phyloP scores from a whole-genome alignment of 2,797 vertebrate genomes.

The Aplochiton taeniatus region DNA sequence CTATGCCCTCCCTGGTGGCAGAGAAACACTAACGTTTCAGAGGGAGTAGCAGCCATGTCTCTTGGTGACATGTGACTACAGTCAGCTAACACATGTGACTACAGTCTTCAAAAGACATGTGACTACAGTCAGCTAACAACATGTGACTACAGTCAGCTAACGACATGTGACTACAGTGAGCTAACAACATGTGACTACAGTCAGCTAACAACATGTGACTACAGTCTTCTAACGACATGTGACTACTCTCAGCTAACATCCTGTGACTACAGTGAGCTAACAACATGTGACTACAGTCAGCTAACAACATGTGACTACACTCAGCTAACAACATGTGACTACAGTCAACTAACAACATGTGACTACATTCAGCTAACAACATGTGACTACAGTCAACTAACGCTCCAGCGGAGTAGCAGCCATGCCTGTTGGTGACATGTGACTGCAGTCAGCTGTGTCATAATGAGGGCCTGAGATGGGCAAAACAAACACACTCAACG shows the following conservation, averaged over 20 bases:
- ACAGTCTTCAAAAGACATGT: conserved; percentile 38
- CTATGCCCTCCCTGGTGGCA: conserved; percentile 53
- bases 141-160: conserved; percentile 15
- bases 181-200: conserved; percentile 20
- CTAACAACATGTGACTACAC: conserved; percentile 40
- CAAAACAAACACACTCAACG: conserved; percentile 23
- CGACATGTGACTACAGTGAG: conserved; percentile 20
- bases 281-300: too few relatives aligned
- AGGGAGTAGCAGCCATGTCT: conserved; percentile 40
- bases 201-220: conserved; percentile 30
- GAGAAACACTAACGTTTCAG: conserved; percentile 45
- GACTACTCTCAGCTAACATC: too few relatives aligned
- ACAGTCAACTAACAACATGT: too few relatives aligned
- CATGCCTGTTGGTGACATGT: conserved; percentile 47
- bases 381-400: too few relatives aligned
- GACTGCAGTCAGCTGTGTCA: conserved; percentile 33
- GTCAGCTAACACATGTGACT: conserved; percentile 37
- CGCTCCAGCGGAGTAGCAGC: conserved; percentile 40
- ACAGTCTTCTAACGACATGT: too few relatives aligned
- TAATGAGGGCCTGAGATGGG: conserved; percentile 38
- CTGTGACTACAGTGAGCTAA: too few relatives aligned
- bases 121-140: conserved; percentile 23
- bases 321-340: too few relatives aligned
- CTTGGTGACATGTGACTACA: conserved; percentile 46
- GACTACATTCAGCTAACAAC: too few relatives aligned